Base-by-base conservation (phyloP, 2,113 vertebrate genomes). In the Origma solitaria region DNA sequence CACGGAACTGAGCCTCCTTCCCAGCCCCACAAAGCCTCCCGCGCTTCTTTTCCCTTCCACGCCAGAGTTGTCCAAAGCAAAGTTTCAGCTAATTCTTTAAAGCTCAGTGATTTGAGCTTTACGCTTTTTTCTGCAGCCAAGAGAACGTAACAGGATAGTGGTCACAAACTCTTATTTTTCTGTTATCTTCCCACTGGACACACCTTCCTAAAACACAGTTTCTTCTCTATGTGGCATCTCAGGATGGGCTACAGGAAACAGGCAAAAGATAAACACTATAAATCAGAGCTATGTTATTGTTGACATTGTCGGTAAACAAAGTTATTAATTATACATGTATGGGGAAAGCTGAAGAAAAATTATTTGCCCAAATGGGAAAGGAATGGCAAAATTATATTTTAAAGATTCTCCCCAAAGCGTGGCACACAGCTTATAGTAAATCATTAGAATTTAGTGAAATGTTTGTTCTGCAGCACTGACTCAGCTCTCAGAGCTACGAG, bases 301-400 rank as follows among this genome's bases (percentile, higher is more conserved):
- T 90, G 78, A 70, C 45, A 42, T 7, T 76, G 70, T 33, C 61
- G 69, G 61, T 56, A 94, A 92, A 87, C 50, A 69, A 83, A 92
- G 82, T 73, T 65, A 91, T 90, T 91, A 91, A 95, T 94, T 94
- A 80, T 45, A 73, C 19, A 84, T 47, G 35, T 53, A 42, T 50
- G 70, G 66, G 35, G 76, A 87, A 82, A 86, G 47, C 83, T 35
- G 62, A 65, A 69, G 57, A 57, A 82, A 91, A 91, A 82, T 53
- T 68, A 92, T 85, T 73, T 93, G 82, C 68, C 90, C 80, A 88
- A 80, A 95, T 75, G 78, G 57, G 15, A 86, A 3, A 54, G 77
- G 72, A 88, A 91, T 18, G 22, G 58, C 57, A 82, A 92, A 94
- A 86, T 16, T 72, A 1, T 47, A 51, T 81, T 88, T 81, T 83